phyloP scores from a whole-genome alignment of 2,797 vertebrate species.

The Protonibea diacanthus region DNA sequence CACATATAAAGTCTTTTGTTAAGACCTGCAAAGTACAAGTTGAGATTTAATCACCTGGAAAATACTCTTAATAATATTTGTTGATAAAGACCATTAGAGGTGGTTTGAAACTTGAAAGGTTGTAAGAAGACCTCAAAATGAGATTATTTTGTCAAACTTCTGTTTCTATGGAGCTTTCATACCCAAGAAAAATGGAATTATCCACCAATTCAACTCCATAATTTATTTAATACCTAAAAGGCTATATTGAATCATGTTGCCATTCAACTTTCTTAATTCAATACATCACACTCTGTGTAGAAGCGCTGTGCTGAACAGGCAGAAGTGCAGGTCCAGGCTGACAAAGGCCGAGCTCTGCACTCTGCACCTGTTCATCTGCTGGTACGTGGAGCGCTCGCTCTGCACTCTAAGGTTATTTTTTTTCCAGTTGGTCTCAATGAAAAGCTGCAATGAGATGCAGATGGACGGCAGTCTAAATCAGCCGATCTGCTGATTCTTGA shows the following conservation, averaged over 20 bases:
- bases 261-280: neutral
- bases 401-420: conserved; percentile 29
- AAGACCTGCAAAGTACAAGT: neutral
- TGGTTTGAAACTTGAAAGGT: neutral
- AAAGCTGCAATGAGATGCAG: conserved; percentile 63
- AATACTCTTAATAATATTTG: neutral
- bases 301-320: neutral
- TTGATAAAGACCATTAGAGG: neutral
- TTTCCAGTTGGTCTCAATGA: conserved; percentile 36
- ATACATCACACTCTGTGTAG: neutral
- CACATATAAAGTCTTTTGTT: neutral
- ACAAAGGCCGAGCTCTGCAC: conserved; percentile 8
- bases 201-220: neutral
- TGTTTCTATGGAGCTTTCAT: neutral
- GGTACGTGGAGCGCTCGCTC: neutral
- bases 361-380: conserved; percentile 58
- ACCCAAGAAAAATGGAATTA: accelerated
- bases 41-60: neutral
- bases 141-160: neutral
- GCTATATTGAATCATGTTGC: neutral
- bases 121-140: neutral
- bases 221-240: neutral
- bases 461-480: conserved; percentile 56
- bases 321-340: neutral
- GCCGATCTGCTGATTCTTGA: conserved; percentile 58